Conservation (phyloP, 2,113 vertebrate species). For the Pungitius pungitius region DNA sequence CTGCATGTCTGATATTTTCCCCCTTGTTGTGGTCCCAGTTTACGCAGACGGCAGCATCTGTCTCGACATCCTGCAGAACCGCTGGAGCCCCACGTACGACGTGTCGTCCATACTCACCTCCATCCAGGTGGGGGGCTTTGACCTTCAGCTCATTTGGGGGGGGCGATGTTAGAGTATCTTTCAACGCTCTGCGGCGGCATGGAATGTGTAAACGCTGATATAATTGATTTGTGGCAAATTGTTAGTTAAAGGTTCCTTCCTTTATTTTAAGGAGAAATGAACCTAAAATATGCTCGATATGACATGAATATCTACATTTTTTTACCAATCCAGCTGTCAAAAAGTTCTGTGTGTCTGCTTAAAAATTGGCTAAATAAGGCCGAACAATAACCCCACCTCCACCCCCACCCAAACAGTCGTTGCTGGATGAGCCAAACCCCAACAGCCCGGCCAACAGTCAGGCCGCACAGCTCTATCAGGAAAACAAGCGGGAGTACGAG, state of each 20-base stretch:
- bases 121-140: constrained; percentile 88
- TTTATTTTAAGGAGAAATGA: too few relatives aligned
- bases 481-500: constrained; percentile 98
- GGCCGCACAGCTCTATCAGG: constrained; percentile 98
- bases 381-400: neutral
- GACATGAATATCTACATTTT: too few relatives aligned
- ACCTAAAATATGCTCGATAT: too few relatives aligned
- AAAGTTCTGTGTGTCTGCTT: too few relatives aligned
- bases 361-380: too few relatives aligned
- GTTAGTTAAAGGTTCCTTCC: too few relatives aligned
- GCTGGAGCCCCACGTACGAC: constrained; percentile 98
- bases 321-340: too few relatives aligned
- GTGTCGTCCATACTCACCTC: constrained; percentile 99
- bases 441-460: constrained; percentile 99
- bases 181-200: too few relatives aligned
- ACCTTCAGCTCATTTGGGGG: neutral
- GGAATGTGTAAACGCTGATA: too few relatives aligned
- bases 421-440: constrained; percentile 97
- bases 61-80: constrained; percentile 99
- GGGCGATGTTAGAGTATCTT: too few relatives aligned
- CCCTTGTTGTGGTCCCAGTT: constrained; percentile 76
- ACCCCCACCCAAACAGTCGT: constrained; percentile 80
- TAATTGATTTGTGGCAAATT: too few relatives aligned
- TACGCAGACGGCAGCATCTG: constrained; percentile 99
- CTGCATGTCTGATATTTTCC: too few relatives aligned